phyloP scores from a whole-genome alignment of 2,797 vertebrate species.

The Jordanella pulchra region DNA sequence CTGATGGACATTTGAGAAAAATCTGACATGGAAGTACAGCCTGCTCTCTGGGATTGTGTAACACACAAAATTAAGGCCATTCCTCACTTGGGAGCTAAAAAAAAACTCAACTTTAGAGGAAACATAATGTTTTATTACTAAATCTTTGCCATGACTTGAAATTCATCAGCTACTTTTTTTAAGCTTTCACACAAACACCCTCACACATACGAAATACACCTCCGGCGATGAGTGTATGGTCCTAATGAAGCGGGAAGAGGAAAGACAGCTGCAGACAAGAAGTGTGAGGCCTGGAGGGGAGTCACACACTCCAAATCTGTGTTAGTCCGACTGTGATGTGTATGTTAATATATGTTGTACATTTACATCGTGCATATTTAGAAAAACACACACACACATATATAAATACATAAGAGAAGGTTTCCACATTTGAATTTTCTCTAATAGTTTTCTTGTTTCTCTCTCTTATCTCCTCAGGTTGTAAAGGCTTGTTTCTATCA shows the following conservation, averaged over 20 bases:
- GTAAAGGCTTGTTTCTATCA: constrained; percentile 84
- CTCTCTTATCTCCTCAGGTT: constrained; percentile 78
- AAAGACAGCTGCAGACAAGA: constrained; percentile 66
- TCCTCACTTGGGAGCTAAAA: constrained; percentile 21
- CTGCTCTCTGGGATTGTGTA: constrained; percentile 34
- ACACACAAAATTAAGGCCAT: constrained; percentile 18
- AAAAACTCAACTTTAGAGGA: constrained; percentile 29
- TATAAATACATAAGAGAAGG: constrained; percentile 16
- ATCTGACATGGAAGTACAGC: constrained; percentile 17
- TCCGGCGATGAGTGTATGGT: constrained; percentile 63
- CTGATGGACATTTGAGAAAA: constrained; percentile 33
- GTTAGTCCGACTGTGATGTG: constrained; percentile 16
- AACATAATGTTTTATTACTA: constrained; percentile 42
- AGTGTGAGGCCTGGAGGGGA: constrained; percentile 64
- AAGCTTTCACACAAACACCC: constrained; percentile 23
- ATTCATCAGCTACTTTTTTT: constrained; percentile 54
- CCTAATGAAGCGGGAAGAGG: constrained; percentile 70
- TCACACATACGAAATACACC: constrained; percentile 46
- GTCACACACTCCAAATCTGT: constrained; percentile 44
- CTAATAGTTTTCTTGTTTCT: constrained; percentile 30
- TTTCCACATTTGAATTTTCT: constrained; percentile 37
- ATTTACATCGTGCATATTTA: background rate
- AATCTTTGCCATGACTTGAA: constrained; percentile 53
- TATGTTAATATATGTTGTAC: no score
- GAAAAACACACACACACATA: background rate